These are phyloP conservation scores for Melanocharis versteri DNA, from an alignment of 2,113 vertebrate species.

Conservation along the genomic window DNA sequence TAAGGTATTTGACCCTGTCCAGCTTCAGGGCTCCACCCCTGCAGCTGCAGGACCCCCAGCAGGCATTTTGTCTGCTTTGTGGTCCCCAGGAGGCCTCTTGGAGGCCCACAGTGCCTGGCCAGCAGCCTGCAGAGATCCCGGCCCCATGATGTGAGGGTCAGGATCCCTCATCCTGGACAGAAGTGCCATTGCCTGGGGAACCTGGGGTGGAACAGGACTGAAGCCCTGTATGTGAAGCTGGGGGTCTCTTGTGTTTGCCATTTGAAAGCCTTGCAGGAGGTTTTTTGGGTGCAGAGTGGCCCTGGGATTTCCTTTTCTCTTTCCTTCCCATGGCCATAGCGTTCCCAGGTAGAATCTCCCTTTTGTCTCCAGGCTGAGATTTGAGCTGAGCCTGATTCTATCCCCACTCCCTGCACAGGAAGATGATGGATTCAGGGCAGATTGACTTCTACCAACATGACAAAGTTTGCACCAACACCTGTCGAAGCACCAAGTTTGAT, in stretches of 20 bases:
- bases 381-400: conserved; percentile 16
- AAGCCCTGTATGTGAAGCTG: background rate
- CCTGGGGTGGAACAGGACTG: background rate
- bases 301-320: background rate
- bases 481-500: conserved; percentile 93
- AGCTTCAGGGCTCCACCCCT: background rate
- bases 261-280: background rate
- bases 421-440: conserved; percentile 96
- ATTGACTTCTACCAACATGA: conserved; percentile 96
- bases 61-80: background rate
- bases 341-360: background rate
- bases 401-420: conserved; percentile 73
- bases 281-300: background rate
- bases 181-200: background rate
- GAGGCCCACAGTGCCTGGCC: background rate
- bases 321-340: background rate
- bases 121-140: background rate
- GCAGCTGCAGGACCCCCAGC: background rate
- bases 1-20: conserved; percentile 77
- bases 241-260: background rate
- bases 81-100: background rate
- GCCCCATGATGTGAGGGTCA: background rate
- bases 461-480: conserved; percentile 93
- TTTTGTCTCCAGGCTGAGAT: background rate
- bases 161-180: background rate